Evolutionary conservation across 2,797 vertebrate species (phyloP), one percentile per base, ranked within the genome.

Genomic region (Dryobates pubescens): DNA sequence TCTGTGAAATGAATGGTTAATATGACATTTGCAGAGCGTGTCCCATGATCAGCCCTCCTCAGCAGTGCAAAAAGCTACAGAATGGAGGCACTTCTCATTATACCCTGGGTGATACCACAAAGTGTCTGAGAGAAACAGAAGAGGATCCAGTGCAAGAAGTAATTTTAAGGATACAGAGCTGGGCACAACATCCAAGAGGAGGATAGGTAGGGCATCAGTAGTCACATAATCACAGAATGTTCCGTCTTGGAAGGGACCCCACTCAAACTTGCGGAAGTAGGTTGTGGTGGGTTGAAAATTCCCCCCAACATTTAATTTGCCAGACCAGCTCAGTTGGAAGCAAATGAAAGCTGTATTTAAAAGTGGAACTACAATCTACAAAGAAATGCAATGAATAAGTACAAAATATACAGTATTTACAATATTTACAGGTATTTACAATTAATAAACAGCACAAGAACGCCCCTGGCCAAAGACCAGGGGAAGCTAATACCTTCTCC

Each of bases 1-100:
- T 88, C 86, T 80, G 62, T 88, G 64, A 67, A 94, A 79, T 32
- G 74, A 79, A 90, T 73, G 62, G 92, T 76, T 90, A 90, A 90
- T 84, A 78, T 0, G 8, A 82, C 16, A 73, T 84, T 84, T 76
- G 54, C 74, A 88, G 77, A 86, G 16, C 1, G 0, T 57, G 70
- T 82, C 74, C 86, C 5, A 3, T 38, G 63, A 82, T 86, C 67
- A 94, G 68, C n/a, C n/a, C 9, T 65, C 49, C 26, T 58, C 71
- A 64, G 30, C 58, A 82, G 54, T 30, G 62, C 23, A 79, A 59
- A 63, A 81, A 89, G 36, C 70, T 86, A 34, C 34, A 49, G n/a
- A 86, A 82, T 0, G 24, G 47, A 69, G 76, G 53, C 18, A 91
- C 64, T 82, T 92, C 73, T 79, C 54, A 6, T 53, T 56, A 11